Conservation (phyloP, 2,797 vertebrate genomes). For the Danio kyathit region DNA sequence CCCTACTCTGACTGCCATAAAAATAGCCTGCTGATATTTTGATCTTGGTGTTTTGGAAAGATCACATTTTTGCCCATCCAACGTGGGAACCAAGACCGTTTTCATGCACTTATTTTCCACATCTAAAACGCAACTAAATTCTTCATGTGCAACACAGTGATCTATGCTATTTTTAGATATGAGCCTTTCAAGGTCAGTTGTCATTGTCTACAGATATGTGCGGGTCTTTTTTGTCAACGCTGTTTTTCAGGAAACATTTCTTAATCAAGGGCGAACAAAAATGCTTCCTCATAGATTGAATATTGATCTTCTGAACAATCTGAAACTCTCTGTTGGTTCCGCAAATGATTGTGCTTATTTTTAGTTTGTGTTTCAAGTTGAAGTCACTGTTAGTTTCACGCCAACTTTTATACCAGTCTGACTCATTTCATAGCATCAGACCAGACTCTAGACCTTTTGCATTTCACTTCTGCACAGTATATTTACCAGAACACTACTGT, state of each 20-base stretch:
- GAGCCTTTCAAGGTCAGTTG: neutral
- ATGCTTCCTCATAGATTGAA: constrained; percentile 5
- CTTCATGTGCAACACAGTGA: neutral
- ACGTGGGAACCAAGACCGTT: neutral
- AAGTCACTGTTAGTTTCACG: constrained; percentile 39
- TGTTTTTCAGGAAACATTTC: constrained; percentile 29
- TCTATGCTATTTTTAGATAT: neutral
- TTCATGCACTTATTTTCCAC: neutral
- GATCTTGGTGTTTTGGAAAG: constrained; percentile 14
- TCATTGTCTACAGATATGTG: constrained; percentile 7
- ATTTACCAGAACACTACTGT: neutral
- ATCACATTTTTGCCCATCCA: neutral
- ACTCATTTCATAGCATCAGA: neutral
- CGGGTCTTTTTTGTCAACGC: neutral
- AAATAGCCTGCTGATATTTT: constrained; percentile 47
- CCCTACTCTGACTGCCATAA: constrained; percentile 8
- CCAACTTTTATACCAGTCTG: constrained; percentile 20
- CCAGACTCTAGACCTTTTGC: neutral
- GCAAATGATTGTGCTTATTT: neutral
- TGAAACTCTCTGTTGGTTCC: neutral
- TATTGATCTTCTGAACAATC: constrained; percentile 11
- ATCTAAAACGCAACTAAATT: neutral
- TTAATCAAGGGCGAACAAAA: neutral
- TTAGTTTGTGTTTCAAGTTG: constrained; percentile 32
- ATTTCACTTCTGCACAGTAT: constrained; percentile 25